Evolutionary conservation across 2,888 invertebrate species (phyloP), one percentile per base, ranked within the genome.

Genomic region (Shargacucullia verbasci): DNA sequence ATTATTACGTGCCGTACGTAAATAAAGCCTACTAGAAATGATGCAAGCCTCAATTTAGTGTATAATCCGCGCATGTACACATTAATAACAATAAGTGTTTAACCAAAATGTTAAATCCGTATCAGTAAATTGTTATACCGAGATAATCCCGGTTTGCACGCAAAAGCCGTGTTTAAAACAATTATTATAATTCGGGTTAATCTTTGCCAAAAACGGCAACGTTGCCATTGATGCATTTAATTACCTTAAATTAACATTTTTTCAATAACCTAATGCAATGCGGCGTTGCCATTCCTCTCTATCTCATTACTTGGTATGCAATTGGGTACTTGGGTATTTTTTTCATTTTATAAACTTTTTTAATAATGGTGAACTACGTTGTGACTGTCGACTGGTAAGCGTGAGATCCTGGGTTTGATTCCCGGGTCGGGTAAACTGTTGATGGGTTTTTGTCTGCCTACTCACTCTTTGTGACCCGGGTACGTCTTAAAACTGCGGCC

Each of bases 181-280:
- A 48, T 63, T 20, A 20, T 62, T 61, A 50, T 50, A 61, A 67
- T 55, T 39, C n/a, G 29, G 38, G 20, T 46, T 49, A 37, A 61
- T 13, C 20, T 31, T 11, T 33, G 50, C 12, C 58, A 39, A 40
- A 63, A 39, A n/a, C 8, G 65, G 67, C 70, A 54, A 64, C 49
- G 29, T 6, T 38, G 65, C 59, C 37, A 59, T 54, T 55, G 64
- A 65, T 66, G 33, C 67, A 45, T 59, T 37, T 67, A 44, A 64
- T 64, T 70, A 47, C 59, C 4, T n/a, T 39, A 25, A 38, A 67
- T 67, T 64, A 64, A 39, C 59, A 64, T 70, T 70, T 67, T 67
- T 67, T 67, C 53, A 67, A 67, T 67, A 67, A 54, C 49, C 65
- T 67, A 70, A 67, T 64, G 65, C 59, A 47, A 29, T 59, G 70